Evolutionary conservation across 2,797 vertebrate genomes (phyloP), one percentile per base, ranked within the genome.

Genomic region (Amphiprion clarkii): DNA sequence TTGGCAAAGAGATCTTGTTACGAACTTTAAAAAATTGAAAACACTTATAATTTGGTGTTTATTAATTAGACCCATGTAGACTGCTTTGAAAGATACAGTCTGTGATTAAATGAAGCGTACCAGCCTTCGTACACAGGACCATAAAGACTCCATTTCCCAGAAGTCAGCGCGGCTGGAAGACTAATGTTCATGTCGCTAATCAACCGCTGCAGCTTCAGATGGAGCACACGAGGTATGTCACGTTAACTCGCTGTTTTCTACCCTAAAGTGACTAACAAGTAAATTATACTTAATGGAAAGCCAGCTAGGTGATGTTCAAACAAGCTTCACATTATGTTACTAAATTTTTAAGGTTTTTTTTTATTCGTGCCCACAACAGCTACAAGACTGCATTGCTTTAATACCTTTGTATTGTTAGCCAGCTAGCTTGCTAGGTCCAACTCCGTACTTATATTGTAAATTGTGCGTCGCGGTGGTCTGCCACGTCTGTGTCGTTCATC

Each of bases 151-250:
- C 53, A 55, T 29, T 55, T 16, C 27, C 53, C 53, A 84, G 60
- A 70, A 82, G 1, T 0, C 85, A 21, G 0, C 17, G 77, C 62
- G 83, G 2, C 5, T 6, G 8, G 5, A 31, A 1, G 12, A 53
- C n/a, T 6, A 19, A 19, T 48, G 17, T 2, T 6, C 46, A 48
- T 48, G 46, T 1, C 8, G 46, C 6, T n/a, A 0, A n/a, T 27
- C n/a, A n/a, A 11, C 14, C 40, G 8, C 48, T 14, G n/a, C 16
- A 27, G 31, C 5, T 27, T 58, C 59, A 11, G 52, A 57, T 52
- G 66, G 23, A 57, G 17, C 19, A 0, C 79, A 68, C 44, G 76
- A 83, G 89, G 82, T 85, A 71, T 2, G 71, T 9, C 4, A n/a
- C 14, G 10, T 53, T 46, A 1, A 5, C 0, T 65, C 0, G 5